Conservation (phyloP, 1,140 invertebrate species). For the Drosophila hydei region DNA sequence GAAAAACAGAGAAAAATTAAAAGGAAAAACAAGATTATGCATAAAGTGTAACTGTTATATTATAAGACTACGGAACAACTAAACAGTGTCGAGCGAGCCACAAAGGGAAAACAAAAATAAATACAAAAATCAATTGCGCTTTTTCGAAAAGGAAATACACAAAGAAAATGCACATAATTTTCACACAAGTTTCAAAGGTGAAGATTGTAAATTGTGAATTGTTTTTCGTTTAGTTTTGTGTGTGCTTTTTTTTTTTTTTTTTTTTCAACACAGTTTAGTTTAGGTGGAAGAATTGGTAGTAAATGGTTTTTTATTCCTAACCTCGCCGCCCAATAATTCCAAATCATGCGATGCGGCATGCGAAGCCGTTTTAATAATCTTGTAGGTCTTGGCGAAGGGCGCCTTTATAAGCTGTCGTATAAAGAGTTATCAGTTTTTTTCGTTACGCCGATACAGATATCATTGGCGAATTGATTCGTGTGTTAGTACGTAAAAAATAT, state of each 20-base stretch:
- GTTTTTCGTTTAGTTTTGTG: constrained; percentile 30
- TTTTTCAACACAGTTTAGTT: constrained; percentile 61
- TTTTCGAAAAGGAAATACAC: constrained; percentile 13
- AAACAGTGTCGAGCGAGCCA: constrained; percentile 62
- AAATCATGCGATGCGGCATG: constrained; percentile 92
- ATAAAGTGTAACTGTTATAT: constrained; percentile 45
- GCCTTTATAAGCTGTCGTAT: constrained; percentile 94
- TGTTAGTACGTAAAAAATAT: constrained; percentile 36
- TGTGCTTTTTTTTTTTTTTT: constrained; percentile 15
- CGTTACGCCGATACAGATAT: constrained; percentile 1
- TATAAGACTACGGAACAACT: constrained; percentile 29
- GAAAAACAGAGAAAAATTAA: constrained; percentile 13
- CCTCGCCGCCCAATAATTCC: constrained; percentile 85
- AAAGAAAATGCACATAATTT: constrained; percentile 63
- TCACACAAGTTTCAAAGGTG: constrained; percentile 68
- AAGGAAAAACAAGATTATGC: constrained; percentile 53
- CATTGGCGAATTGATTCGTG: constrained; percentile 15
- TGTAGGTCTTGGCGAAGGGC: constrained; percentile 97
- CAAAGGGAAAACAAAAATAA: constrained; percentile 31
- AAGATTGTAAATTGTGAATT: constrained; percentile 6
- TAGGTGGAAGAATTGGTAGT: constrained; percentile 67
- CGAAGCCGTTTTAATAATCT: constrained; percentile 92
- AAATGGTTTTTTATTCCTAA: constrained; percentile 74
- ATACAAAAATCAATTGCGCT: constrained; percentile 15
- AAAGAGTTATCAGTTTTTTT: constrained; percentile 49